Evolutionary conservation across 1,140 invertebrate species (phyloP), one percentile per base, ranked within the genome.

Genomic region (Drosophila subpulchrella): DNA sequence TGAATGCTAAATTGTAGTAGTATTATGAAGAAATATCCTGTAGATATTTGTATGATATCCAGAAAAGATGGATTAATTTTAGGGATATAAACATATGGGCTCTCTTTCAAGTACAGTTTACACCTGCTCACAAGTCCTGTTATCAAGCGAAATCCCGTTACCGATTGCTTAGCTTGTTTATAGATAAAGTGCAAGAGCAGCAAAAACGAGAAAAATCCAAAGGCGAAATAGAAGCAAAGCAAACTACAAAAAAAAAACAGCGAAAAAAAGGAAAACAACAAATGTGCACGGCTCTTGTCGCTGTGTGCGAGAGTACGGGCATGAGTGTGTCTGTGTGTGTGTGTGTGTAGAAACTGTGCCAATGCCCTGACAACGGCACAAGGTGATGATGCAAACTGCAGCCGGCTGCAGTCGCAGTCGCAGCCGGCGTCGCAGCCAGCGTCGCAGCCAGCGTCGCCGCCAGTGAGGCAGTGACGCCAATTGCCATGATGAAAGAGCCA

Each of bases 361-460:
- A 91, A 91, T 91, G 89, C 88, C 89, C 89, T 91, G 89, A 91
- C 89, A 89, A 91, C 78, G 72, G 76, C 89, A 91, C 89, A 91
- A 91, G 89, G 85, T 90, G 85, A 90, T 90, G 85, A 78, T 88
- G 83, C 79, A 90, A 90, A 85, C 81, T 81, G 81, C 85, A 86
- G 65, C 68, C 62, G 78, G 60, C 81, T 60, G 75, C 79, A 82
- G 58, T 59, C 71, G 38, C 56, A 24, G 60, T 46, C 59, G 70
- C 79, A 62, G 58, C 36, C 70, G 27, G 39, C 6, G 70, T 62
- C 51, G 41, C 27, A 15, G 55, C 48, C 65, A 57, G 39, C 6
- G 70, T 62, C 51, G 41, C 27, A 15, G 55, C 48, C 65, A 57
- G 36, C 66, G 47, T 47, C 71, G 48, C 41, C 63, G 66, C 79